A percentile compares a stretch with the other conserved stretches of the same genome.
phyloP scores from a whole-genome alignment of 2,797 vertebrate genomes.

The Microhierax caerulescens region DNA sequence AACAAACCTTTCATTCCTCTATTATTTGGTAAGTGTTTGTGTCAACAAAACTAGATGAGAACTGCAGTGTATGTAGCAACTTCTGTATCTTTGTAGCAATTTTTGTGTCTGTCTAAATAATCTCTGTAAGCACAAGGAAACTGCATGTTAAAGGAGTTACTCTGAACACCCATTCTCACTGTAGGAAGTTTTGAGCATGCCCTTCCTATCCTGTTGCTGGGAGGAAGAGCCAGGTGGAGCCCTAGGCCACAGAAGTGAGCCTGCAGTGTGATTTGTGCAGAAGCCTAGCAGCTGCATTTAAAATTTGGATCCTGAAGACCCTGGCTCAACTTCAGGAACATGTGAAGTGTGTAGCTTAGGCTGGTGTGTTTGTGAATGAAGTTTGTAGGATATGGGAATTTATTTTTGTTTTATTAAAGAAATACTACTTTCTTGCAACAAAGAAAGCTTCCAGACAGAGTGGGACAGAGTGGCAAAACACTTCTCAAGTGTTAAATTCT shows the following conservation, averaged over 20 bases:
- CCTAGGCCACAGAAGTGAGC: background rate
- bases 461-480: background rate
- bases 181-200: background rate
- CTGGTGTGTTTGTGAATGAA: background rate
- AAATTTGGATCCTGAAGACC: background rate
- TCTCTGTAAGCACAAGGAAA: background rate
- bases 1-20: slow-evolving; percentile 94
- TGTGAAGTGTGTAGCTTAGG: background rate
- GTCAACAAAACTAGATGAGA: background rate
- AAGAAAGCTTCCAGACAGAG: background rate
- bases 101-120: background rate
- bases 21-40: slow-evolving; percentile 86
- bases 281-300: background rate
- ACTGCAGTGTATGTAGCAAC: background rate
- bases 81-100: background rate
- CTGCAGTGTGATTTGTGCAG: background rate
- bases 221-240: background rate
- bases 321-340: background rate
- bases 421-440: background rate
- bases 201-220: background rate
- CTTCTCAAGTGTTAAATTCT: background rate
- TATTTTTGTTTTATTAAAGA: background rate
- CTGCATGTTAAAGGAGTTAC: background rate
- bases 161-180: background rate
- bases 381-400: background rate